Evolutionary conservation across 2,797 vertebrate species (phyloP).

Genomic region (Vultur gryphus): DNA sequence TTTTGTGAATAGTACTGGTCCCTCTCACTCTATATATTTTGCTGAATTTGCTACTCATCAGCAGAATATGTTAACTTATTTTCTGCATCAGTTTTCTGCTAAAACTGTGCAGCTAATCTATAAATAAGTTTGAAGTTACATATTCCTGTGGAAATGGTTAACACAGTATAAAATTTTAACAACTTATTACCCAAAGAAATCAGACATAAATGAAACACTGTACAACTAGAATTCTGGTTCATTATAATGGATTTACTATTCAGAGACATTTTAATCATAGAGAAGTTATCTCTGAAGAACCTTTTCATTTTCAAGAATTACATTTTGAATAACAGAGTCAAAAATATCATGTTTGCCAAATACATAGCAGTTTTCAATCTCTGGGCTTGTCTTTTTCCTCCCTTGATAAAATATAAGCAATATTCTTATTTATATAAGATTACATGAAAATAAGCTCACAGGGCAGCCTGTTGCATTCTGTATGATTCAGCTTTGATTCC

Average conservation of each 20-base stretch:
- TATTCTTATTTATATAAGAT: neutral
- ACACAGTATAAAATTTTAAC: neutral
- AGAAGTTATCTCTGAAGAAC: neutral
- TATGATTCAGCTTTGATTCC: conserved; percentile 67
- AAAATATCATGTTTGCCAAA: neutral
- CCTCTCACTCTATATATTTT: neutral
- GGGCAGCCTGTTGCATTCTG: conserved; percentile 64
- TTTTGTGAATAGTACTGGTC: neutral
- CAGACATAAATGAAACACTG: neutral
- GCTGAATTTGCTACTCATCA: neutral
- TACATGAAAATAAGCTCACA: neutral
- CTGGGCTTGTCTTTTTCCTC: neutral
- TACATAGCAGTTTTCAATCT: neutral
- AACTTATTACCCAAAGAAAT: neutral
- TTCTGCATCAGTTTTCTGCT: neutral
- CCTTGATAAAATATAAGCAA: neutral
- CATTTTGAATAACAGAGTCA: neutral
- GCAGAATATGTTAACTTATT: neutral
- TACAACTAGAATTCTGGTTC: neutral
- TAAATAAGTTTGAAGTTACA: neutral
- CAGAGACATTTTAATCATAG: neutral
- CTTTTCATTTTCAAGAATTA: neutral
- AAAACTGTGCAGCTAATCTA: neutral
- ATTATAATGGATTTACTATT: neutral
- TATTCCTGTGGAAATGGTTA: neutral